Conservation (phyloP, 2,113 vertebrate species). For the Leptobrachium leishanense region DNA sequence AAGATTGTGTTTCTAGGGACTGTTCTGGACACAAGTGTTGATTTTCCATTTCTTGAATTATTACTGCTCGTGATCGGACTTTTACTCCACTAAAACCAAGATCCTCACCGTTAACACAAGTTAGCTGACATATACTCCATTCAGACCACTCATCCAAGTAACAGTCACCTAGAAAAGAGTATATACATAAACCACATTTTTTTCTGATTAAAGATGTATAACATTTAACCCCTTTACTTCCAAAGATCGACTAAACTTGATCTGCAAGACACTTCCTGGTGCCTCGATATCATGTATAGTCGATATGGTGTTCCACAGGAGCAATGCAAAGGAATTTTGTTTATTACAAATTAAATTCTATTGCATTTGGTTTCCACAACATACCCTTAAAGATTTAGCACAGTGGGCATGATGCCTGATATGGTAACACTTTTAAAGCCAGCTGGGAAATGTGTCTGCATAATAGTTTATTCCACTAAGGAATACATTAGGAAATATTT, state of each 20-base stretch:
- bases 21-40: conserved; percentile 91
- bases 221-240: background rate
- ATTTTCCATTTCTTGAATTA: conserved; percentile 91
- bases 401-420: no score
- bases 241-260: background rate
- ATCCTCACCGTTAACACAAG: conserved; percentile 85
- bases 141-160: conserved; percentile 95
- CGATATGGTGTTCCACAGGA: no score
- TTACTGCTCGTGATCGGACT: conserved; percentile 86
- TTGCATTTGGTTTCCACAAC: no score
- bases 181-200: background rate
- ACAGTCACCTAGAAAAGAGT: conserved; percentile 80
- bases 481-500: no score
- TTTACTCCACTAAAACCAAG: conserved; percentile 85
- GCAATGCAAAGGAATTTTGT: no score
- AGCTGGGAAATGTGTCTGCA: background rate
- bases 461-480: background rate
- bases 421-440: no score
- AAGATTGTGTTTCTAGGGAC: conserved; percentile 83
- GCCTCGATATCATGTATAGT: no score
- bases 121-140: conserved; percentile 89
- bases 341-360: no score
- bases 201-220: background rate
- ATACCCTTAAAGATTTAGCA: no score
- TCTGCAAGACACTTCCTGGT: no score